Evolutionary conservation across 1,140 invertebrate species (phyloP).

Genomic region (Drosophila azteca): DNA sequence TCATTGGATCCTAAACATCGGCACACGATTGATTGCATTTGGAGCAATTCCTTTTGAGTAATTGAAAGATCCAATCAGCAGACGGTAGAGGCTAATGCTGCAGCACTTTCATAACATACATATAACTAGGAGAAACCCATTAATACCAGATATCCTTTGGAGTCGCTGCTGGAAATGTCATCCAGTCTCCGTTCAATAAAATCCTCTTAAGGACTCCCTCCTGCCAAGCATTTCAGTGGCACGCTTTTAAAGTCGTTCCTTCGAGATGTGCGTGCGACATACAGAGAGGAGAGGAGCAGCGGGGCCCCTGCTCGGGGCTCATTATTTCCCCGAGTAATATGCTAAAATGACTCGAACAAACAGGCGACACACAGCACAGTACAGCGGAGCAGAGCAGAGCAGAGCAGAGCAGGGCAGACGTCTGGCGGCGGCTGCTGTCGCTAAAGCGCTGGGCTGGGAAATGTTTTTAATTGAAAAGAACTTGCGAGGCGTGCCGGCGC

Average conservation of each 20-base stretch:
- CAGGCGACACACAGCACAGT: constrained; percentile 8
- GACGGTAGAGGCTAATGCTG: no score
- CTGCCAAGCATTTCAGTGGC: constrained; percentile 13
- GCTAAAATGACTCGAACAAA: constrained; percentile 56
- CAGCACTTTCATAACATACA: no score
- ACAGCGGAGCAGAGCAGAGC: no score
- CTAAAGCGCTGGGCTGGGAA: constrained; percentile 50
- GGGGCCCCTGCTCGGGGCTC: constrained; percentile 43
- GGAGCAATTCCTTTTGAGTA: constrained; percentile 5
- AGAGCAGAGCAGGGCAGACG: constrained; percentile 8
- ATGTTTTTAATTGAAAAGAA: constrained; percentile 63
- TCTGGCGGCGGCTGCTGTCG: constrained; percentile 24
- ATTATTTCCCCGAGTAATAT: constrained; percentile 58
- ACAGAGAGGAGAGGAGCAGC: constrained; percentile 15
- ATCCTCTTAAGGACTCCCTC: constrained; percentile 36
- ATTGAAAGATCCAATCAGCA: constrained; percentile 6
- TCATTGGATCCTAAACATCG: constrained; percentile 13
- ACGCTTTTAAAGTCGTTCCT: constrained; percentile 33
- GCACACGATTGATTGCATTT: not conserved
- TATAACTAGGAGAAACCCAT: no score
- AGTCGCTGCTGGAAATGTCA: not conserved
- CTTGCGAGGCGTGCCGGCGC: constrained; percentile 47
- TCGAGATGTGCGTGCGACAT: constrained; percentile 4
- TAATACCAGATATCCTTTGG: no score
- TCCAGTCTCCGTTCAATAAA: not conserved